These are phyloP conservation scores for Enteromius unitaeniatus DNA, from an alignment of 2,797 vertebrate species.

Conservation along the genomic window DNA sequence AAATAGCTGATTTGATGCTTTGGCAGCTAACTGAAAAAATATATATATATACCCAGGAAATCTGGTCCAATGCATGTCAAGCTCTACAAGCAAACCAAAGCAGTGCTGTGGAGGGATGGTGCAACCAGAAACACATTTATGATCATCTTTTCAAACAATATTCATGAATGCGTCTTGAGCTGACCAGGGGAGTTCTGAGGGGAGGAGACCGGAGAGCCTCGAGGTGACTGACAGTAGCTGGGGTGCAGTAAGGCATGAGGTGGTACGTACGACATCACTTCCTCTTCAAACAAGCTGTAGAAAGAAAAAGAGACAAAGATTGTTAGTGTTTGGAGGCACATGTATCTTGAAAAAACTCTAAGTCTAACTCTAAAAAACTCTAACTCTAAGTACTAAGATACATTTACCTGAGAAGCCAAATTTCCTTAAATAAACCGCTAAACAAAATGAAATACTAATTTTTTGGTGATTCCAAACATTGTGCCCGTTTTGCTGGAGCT, in stretches of 20 bases:
- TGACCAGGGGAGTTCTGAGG: conserved; percentile 97
- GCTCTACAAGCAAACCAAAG: conserved; percentile 60
- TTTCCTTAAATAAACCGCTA: background rate
- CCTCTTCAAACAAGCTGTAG: conserved; percentile 95
- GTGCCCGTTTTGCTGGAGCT: background rate
- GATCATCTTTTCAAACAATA: background rate
- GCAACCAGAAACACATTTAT: background rate
- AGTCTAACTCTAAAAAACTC: no score
- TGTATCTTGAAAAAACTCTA: background rate
- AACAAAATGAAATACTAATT: background rate
- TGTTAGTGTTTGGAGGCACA: background rate
- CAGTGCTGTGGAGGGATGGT: background rate
- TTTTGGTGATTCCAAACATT: no score
- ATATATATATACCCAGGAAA: conserved; percentile 5
- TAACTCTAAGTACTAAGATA: background rate
- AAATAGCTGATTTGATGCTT: background rate
- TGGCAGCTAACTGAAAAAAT: background rate
- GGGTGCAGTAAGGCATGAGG: conserved; percentile 94
- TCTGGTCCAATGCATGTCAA: conserved; percentile 54
- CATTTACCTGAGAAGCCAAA: background rate
- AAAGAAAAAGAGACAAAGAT: conserved; percentile 56
- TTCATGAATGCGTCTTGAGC: conserved; percentile 9
- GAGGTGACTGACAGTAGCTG: conserved; percentile 85
- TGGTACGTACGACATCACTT: conserved; percentile 98
- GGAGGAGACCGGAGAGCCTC: conserved; percentile 76